Percentiles rank a stretch among this genome's conserved stretches.
These are phyloP conservation scores for Setipinna tenuifilis DNA, from an alignment of 2,797 vertebrate genomes.

Conservation along the genomic window DNA sequence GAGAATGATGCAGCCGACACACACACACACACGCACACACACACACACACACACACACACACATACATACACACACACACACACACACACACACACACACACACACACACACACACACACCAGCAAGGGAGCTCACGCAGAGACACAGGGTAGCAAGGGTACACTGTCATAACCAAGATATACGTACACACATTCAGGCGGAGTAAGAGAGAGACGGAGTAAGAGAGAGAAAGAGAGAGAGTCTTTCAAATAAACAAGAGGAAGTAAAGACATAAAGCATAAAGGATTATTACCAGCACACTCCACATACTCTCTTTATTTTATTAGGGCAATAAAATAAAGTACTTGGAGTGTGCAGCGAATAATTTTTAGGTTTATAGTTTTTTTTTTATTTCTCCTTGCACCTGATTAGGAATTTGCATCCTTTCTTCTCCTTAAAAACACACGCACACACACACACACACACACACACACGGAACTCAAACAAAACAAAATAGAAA, in stretches of 20 bases:
- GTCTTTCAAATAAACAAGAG: no score
- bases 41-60: background rate
- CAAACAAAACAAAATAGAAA: background rate
- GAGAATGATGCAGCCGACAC: conserved; percentile 3
- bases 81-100: conserved; percentile 6
- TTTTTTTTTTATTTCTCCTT: no score
- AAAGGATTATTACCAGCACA: background rate
- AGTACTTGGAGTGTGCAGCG: no score
- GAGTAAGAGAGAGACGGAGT: background rate
- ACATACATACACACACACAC: background rate
- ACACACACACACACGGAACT: background rate
- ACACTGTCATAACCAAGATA: no score
- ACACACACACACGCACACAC: no score
- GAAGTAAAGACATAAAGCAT: no score
- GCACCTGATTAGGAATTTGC: no score
- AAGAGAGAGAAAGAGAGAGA: background rate
- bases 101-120: background rate
- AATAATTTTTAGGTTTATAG: no score
- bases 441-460: background rate
- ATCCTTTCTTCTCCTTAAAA: background rate
- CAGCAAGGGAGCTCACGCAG: background rate
- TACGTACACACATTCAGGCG: no score
- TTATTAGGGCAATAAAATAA: no score
- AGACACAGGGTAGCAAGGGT: no score
- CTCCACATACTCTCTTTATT: no score